Percentiles rank a stretch among this genome's conserved stretches.
These are phyloP conservation scores for Eupelmus urozonus DNA, from an alignment of 2,888 invertebrate genomes.

Conservation along the genomic window DNA sequence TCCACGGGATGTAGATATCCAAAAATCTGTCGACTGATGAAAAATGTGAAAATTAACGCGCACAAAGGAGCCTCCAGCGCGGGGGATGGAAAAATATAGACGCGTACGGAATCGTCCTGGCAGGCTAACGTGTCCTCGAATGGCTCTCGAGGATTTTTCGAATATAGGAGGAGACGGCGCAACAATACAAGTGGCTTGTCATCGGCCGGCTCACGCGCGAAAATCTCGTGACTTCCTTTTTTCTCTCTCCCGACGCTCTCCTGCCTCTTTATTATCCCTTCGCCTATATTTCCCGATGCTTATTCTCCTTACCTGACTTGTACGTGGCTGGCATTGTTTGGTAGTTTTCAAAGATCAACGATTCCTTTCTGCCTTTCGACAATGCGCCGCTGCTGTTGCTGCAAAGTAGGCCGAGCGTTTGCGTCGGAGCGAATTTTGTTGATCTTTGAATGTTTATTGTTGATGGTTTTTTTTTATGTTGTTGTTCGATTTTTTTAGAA, in stretches of 20 bases:
- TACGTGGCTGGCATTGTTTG: not conserved
- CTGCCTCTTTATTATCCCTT: constrained; percentile 35
- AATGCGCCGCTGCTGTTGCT: not conserved
- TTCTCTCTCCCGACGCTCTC: not conserved
- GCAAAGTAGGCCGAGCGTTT: not conserved
- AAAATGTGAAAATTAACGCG: constrained; percentile 49
- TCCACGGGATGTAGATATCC: constrained; percentile 27
- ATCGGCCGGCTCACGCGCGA: constrained; percentile 40
- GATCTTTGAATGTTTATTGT: not conserved
- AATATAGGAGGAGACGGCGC: constrained; percentile 8
- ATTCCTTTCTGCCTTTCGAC: constrained; percentile 7
- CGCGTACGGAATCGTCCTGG: not conserved
- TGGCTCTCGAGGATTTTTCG: constrained; percentile 52
- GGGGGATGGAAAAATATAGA: not conserved
- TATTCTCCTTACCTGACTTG: not conserved
- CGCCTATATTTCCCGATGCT: constrained; percentile 13
- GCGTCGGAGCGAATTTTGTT: not conserved
- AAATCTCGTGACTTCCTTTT: constrained; percentile 48
- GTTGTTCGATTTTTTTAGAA: too few species aligned
- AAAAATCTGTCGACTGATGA: constrained; percentile 29
- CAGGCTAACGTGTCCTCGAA: constrained; percentile 53
- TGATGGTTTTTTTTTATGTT: not conserved
- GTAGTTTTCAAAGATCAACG: constrained; percentile 24
- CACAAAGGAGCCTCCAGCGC: not conserved
- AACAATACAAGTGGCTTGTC: constrained; percentile 56